Conservation (phyloP, 1,140 invertebrate species). For the Thalassaphorura encarpata region DNA sequence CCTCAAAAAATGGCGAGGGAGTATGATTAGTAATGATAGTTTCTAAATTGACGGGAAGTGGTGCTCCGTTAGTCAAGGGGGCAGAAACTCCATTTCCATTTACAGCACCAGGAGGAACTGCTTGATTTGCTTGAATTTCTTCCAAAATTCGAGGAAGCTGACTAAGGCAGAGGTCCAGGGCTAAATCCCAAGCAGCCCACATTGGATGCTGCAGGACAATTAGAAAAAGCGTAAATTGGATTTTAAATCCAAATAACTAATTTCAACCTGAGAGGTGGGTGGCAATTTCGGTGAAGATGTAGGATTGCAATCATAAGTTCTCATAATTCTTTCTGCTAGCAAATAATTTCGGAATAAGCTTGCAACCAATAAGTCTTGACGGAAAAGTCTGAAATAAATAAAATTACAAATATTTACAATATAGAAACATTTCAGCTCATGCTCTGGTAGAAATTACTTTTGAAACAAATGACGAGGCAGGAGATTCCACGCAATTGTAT, state of each 20-base stretch:
- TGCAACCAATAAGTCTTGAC: constrained; percentile 95
- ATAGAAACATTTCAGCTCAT: no score
- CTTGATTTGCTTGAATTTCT: constrained; percentile 32
- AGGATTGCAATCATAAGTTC: constrained; percentile 91
- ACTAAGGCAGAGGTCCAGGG: constrained; percentile 81
- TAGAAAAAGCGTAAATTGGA: background rate
- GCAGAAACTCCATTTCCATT: background rate
- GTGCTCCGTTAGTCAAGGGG: constrained; percentile 5
- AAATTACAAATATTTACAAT: no score
- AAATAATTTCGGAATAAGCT: constrained; percentile 96
- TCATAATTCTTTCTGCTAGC: constrained; percentile 89
- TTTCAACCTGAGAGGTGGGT: constrained; percentile 65
- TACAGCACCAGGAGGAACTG: background rate
- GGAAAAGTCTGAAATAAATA: constrained; percentile 68
- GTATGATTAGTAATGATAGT: constrained; percentile 41
- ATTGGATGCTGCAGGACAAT: constrained; percentile 53
- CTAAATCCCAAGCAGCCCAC: constrained; percentile 96
- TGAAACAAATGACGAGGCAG: constrained; percentile 48
- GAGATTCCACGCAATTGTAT: constrained; percentile 99
- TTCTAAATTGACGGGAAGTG: constrained; percentile 4
- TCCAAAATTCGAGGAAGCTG: constrained; percentile 71
- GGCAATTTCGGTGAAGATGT: constrained; percentile 83
- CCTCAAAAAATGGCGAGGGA: constrained; percentile 91
- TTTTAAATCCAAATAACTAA: no score
- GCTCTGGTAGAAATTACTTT: constrained; percentile 9